Evolutionary conservation across 2,888 invertebrate genomes (phyloP).

Genomic region (Hirtodrosophila alboralis): DNA sequence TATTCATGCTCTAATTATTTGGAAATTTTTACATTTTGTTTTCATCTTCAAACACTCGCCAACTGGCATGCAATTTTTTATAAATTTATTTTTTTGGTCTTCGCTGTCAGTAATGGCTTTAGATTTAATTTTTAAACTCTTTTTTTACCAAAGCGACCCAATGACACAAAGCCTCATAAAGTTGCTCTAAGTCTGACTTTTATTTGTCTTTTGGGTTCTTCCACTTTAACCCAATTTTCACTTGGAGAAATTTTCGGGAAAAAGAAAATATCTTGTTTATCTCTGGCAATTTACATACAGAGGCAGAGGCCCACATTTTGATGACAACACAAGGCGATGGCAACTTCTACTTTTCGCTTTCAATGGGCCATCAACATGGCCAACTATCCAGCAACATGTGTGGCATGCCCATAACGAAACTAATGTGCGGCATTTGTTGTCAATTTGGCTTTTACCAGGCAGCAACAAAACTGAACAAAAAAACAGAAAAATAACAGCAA

Average conservation of each 20-base stretch:
- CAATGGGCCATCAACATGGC: conserved; percentile 46
- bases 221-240: conserved; percentile 70
- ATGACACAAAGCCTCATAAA: conserved; percentile 51
- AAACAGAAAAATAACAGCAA: conserved; percentile 11
- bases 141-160: conserved; percentile 27
- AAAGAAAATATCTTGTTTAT: conserved; percentile 67
- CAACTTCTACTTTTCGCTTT: conserved; percentile 58
- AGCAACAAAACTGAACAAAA: conserved; percentile 2
- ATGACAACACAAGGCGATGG: conserved; percentile 23
- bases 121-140: conserved; percentile 5
- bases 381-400: conserved; percentile 37
- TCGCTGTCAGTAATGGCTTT: conserved; percentile 28
- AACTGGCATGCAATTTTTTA: conserved; percentile 50
- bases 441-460: conserved; percentile 42
- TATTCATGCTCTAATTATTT: conserved; percentile 79
- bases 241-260: conserved; percentile 64
- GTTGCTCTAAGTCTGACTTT: conserved; percentile 4
- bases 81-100: too few relatives aligned
- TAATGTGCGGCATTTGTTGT: conserved; percentile 66
- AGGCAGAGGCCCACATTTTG: background rate
- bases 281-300: conserved; percentile 63
- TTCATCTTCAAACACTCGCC: conserved; percentile 34
- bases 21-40: conserved; percentile 65
- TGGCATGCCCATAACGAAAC: conserved; percentile 71
- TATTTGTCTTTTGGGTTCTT: conserved; percentile 8